Conservation (phyloP, 2,113 vertebrate species). For the Ophthalmolycus amberensis region DNA sequence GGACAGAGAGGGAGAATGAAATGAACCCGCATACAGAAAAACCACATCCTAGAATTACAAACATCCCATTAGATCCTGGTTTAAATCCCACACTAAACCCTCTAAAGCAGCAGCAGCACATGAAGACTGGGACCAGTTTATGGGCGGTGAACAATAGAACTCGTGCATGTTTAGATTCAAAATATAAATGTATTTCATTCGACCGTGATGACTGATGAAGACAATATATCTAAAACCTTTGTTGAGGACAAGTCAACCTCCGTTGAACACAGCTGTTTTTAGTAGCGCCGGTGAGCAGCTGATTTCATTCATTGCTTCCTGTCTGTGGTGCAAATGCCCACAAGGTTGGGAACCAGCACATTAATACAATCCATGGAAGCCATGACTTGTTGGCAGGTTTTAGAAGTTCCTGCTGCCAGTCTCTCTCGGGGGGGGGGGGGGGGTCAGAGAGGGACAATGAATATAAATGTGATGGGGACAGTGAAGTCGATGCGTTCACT, state of each 20-base stretch:
- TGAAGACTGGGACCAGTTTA: background rate
- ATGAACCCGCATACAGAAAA: background rate
- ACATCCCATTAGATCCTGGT: conserved; percentile 4
- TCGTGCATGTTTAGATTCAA: background rate
- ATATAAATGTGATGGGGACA: conserved; percentile 21
- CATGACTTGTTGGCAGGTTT: conserved; percentile 47
- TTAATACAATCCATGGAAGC: conserved; percentile 69
- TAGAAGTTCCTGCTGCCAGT: conserved; percentile 24
- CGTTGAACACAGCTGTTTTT: conserved; percentile 6
- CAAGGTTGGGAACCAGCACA: conserved; percentile 32
- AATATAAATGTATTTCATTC: background rate
- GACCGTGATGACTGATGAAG: no score
- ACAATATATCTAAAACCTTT: background rate
- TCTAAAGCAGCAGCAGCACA: background rate
- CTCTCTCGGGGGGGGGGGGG: conserved; percentile 15
- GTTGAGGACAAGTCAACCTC: background rate
- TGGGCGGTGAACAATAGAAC: background rate
- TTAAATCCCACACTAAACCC: background rate
- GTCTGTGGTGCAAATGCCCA: background rate
- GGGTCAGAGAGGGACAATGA: conserved; percentile 58
- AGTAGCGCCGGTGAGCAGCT: conserved; percentile 8
- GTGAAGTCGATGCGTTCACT: background rate
- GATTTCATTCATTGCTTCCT: conserved; percentile 23
- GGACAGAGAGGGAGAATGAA: background rate
- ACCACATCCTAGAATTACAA: background rate